Evolutionary conservation across 2,888 invertebrate species (phyloP).

Genomic region (Thera obeliscata): DNA sequence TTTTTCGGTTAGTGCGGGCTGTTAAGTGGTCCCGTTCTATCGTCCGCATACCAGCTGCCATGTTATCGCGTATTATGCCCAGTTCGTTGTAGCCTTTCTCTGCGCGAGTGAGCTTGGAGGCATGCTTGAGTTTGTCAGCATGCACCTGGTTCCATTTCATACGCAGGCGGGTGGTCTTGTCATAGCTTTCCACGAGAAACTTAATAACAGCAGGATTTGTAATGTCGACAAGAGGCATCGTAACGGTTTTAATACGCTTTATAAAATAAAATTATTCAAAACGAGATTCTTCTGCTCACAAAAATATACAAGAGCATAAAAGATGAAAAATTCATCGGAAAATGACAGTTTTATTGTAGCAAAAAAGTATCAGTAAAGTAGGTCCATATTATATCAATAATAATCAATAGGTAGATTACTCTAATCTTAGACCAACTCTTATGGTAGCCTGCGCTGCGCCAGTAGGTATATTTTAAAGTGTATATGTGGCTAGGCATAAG

Average conservation of each 20-base stretch:
- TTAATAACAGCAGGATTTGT: slow-evolving; percentile 57
- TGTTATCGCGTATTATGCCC: slow-evolving; percentile 35
- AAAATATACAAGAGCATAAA: neutral
- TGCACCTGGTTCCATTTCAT: slow-evolving; percentile 54
- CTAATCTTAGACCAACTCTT: no score
- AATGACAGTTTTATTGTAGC: neutral
- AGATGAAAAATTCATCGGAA: neutral
- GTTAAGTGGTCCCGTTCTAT: slow-evolving; percentile 49
- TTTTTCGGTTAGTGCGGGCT: slow-evolving; percentile 46
- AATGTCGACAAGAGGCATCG: slow-evolving; percentile 58
- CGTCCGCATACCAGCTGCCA: slow-evolving; percentile 51
- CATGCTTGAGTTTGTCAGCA: slow-evolving; percentile 46
- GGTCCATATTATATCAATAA: no score
- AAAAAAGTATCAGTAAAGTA: neutral
- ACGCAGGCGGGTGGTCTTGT: slow-evolving; percentile 56
- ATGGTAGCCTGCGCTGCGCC: no score
- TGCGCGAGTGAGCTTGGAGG: slow-evolving; percentile 51
- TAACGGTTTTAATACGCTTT: slow-evolving; percentile 12
- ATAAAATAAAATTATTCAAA: slow-evolving; percentile 15
- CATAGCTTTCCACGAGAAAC: slow-evolving; percentile 59
- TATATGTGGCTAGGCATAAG: no score
- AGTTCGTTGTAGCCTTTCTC: slow-evolving; percentile 51
- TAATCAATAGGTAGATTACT: no score
- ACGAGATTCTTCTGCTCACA: slow-evolving; percentile 4
- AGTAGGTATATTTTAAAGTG: no score